Evolutionary conservation across 2,113 vertebrate species (phyloP).

Genomic region (Callopanchax toddi): DNA sequence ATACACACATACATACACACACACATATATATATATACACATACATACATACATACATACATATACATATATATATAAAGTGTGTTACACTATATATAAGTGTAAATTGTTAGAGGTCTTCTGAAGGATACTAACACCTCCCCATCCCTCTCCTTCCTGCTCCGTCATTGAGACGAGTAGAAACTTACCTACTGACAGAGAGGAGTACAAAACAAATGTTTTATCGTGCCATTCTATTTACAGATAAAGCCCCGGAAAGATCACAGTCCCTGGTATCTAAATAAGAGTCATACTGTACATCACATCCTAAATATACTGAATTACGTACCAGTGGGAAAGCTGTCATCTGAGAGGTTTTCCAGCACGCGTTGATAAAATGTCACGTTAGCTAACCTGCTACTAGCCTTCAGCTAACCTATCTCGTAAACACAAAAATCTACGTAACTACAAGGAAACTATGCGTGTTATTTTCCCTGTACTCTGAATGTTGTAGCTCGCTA

Average conservation of each 20-base stretch:
- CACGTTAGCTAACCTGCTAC: slow-evolving; percentile 28
- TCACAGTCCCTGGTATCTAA: background rate
- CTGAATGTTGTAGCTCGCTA: too few relatives aligned
- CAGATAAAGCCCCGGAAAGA: background rate
- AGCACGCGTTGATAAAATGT: slow-evolving; percentile 3
- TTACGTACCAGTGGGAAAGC: slow-evolving; percentile 30
- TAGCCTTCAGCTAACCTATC: slow-evolving; percentile 9
- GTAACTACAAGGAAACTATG: background rate
- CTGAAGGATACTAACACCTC: slow-evolving; percentile 76
- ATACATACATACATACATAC: too few relatives aligned
- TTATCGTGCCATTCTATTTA: background rate
- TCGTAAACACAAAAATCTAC: background rate
- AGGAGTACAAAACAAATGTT: background rate
- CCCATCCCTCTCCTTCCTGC: slow-evolving; percentile 75
- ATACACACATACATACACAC: too few relatives aligned
- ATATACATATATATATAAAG: too few relatives aligned
- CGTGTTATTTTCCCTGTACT: too few relatives aligned
- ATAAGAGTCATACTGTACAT: too few relatives aligned
- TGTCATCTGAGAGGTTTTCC: slow-evolving; percentile 28
- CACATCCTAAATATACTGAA: too few relatives aligned
- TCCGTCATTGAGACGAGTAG: slow-evolving; percentile 64
- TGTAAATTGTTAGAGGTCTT: background rate
- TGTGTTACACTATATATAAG: background rate
- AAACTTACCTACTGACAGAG: slow-evolving; percentile 67
- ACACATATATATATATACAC: too few relatives aligned